Evolutionary conservation across 1,140 invertebrate genomes (phyloP).

Genomic region (Bombus consobrinus): DNA sequence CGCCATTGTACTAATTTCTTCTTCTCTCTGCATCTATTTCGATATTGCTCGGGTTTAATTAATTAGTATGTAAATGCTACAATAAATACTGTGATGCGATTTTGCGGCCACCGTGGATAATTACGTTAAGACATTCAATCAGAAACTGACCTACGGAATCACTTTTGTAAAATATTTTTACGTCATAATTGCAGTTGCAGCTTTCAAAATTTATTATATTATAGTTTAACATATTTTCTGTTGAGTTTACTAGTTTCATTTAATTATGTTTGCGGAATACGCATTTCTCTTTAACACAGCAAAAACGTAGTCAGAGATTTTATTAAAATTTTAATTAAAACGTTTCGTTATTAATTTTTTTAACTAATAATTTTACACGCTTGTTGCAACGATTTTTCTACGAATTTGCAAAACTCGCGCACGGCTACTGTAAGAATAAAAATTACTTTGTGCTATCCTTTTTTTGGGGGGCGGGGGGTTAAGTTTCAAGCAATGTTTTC

Average conservation of each 20-base stretch:
- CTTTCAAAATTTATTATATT: not conserved
- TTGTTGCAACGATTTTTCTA: not conserved
- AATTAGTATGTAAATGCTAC: not conserved
- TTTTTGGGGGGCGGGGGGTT: accelerated
- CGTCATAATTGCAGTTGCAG: not conserved
- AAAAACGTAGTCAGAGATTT: not conserved
- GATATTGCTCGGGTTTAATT: not conserved
- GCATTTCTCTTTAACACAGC: no score
- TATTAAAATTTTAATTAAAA: not conserved
- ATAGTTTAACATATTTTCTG: not conserved
- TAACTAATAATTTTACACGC: not conserved
- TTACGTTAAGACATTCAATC: not conserved
- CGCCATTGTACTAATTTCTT: no score
- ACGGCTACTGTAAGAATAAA: not conserved
- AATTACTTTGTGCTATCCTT: not conserved
- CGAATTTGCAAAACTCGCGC: not conserved
- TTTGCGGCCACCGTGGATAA: not conserved
- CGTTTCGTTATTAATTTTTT: not conserved
- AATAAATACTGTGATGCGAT: not conserved
- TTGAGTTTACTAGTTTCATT: not conserved
- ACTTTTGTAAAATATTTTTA: not conserved
- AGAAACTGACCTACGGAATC: not conserved
- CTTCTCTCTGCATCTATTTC: no score
- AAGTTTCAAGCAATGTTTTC: no score
- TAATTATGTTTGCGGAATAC: not conserved